These are phyloP conservation scores for Hypselothyrea guttata DNA, from an alignment of 2,888 invertebrate species.

Conservation along the genomic window DNA sequence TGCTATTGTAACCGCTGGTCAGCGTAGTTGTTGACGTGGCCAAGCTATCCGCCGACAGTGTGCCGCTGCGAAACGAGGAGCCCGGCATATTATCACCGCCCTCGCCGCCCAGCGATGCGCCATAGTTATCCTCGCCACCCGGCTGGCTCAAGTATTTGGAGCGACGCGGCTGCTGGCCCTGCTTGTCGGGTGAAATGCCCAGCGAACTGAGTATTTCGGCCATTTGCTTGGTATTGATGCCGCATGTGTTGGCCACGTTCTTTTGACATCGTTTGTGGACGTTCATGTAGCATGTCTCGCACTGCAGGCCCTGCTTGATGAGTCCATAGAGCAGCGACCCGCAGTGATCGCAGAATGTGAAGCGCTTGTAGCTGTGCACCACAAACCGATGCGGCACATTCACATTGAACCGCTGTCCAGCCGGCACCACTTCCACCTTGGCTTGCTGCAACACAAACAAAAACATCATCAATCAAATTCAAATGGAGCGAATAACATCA, in stretches of 20 bases:
- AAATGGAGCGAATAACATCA: neutral
- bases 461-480: neutral
- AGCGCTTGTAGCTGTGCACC: slow-evolving; percentile 98
- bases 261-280: slow-evolving; percentile 99
- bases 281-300: slow-evolving; percentile 98
- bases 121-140: slow-evolving; percentile 82
- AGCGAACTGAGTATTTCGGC: slow-evolving; percentile 95
- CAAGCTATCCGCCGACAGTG: slow-evolving; percentile 70
- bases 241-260: slow-evolving; percentile 99
- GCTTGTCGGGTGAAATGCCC: slow-evolving; percentile 95
- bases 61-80: slow-evolving; percentile 73
- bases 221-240: slow-evolving; percentile 98
- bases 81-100: slow-evolving; percentile 64
- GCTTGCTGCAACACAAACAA: slow-evolving; percentile 75
- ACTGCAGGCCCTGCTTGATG: slow-evolving; percentile 97
- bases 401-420: slow-evolving; percentile 95
- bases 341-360: slow-evolving; percentile 99
- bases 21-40: slow-evolving; percentile 63
- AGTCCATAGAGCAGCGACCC: slow-evolving; percentile 98
- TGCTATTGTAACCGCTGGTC: slow-evolving; percentile 71
- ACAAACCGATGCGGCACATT: slow-evolving; percentile 98
- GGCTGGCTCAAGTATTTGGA: slow-evolving; percentile 84
- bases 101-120: slow-evolving; percentile 81
- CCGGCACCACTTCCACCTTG: slow-evolving; percentile 85
- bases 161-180: slow-evolving; percentile 86